A percentile compares a stretch with the other conserved stretches of the same genome.
Evolutionary conservation across 2,797 vertebrate genomes (phyloP).

Genomic region (Crenuchus spilurus): DNA sequence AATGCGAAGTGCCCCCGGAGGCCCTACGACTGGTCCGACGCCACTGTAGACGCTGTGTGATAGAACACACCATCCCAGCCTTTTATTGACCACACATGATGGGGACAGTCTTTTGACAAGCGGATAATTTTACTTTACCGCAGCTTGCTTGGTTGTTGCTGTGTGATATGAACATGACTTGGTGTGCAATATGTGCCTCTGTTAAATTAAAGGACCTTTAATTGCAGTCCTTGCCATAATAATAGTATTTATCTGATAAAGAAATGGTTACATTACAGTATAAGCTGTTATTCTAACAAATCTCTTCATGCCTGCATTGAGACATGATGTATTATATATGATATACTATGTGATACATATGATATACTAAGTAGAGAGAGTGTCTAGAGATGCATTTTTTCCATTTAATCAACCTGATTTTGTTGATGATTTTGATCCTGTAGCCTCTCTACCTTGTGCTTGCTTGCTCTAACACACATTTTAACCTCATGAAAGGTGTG

Average conservation of each 20-base stretch:
- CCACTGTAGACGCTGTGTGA: slow-evolving; percentile 94
- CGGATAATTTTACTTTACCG: slow-evolving; percentile 58
- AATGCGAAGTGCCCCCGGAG: slow-evolving; percentile 95
- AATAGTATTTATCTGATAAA: slow-evolving; percentile 53
- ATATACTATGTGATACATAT: too few species aligned
- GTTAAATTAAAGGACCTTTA: slow-evolving; percentile 30
- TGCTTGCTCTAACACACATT: neutral
- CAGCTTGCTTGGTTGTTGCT: slow-evolving; percentile 24
- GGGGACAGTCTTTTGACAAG: slow-evolving; percentile 62
- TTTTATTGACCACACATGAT: slow-evolving; percentile 85
- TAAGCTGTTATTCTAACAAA: slow-evolving; percentile 27
- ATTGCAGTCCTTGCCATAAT: slow-evolving; percentile 26
- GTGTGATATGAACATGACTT: slow-evolving; percentile 28
- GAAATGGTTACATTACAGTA: slow-evolving; percentile 30
- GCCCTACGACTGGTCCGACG: slow-evolving; percentile 92
- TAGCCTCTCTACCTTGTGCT: neutral
- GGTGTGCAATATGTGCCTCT: slow-evolving; percentile 34
- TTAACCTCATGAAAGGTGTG: too few species aligned
- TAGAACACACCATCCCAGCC: slow-evolving; percentile 97
- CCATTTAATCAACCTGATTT: too few species aligned
- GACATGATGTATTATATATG: too few species aligned
- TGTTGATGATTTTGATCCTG: too few species aligned
- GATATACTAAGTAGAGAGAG: too few species aligned
- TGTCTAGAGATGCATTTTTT: slow-evolving; percentile 21
- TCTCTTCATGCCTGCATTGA: neutral